phyloP scores from a whole-genome alignment of 1,140 invertebrate genomes.

The Plectus sambesii region DNA sequence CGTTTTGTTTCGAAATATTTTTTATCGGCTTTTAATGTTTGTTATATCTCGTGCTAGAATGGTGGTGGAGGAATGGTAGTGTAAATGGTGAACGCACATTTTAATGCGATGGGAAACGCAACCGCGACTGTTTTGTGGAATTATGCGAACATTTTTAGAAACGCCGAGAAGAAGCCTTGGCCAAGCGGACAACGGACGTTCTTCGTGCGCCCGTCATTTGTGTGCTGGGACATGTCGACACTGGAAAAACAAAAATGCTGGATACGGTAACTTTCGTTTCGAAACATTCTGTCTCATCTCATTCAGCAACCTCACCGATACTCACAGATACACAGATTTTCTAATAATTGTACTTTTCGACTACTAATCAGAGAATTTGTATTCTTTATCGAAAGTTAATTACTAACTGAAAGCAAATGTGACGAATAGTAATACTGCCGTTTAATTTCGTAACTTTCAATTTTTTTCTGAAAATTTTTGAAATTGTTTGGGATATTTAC shows the following conservation, averaged over 20 bases:
- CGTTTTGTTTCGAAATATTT: conserved; percentile 9
- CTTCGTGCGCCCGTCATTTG: conserved; percentile 91
- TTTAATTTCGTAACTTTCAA: conserved; percentile 10
- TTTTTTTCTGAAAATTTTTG: conserved; percentile 21
- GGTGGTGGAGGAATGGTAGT: conserved; percentile 2
- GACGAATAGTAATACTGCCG: conserved; percentile 7
- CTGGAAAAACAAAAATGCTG: conserved; percentile 97
- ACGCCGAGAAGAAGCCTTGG: conserved; percentile 60
- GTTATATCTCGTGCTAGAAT: no score
- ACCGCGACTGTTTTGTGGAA: conserved; percentile 8
- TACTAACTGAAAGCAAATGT: conserved; percentile 2
- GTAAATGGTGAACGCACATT: conserved; percentile 1
- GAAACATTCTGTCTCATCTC: conserved; percentile 1
- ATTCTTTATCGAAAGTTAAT: conserved; percentile 5
- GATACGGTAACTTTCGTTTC: conserved; percentile 60
- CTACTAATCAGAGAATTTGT: conserved; percentile 11
- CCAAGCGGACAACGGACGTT: conserved; percentile 57
- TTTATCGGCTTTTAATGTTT: no score
- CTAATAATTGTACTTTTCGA: neutral
- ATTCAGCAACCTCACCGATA: conserved; percentile 1
- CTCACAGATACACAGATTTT: no score
- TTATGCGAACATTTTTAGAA: conserved; percentile 52
- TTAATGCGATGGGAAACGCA: conserved; percentile 5
- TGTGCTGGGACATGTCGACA: conserved; percentile 98
- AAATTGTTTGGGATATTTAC: no score